Conservation (phyloP, 1,140 invertebrate genomes). For the Aradophagus sp. region DNA sequence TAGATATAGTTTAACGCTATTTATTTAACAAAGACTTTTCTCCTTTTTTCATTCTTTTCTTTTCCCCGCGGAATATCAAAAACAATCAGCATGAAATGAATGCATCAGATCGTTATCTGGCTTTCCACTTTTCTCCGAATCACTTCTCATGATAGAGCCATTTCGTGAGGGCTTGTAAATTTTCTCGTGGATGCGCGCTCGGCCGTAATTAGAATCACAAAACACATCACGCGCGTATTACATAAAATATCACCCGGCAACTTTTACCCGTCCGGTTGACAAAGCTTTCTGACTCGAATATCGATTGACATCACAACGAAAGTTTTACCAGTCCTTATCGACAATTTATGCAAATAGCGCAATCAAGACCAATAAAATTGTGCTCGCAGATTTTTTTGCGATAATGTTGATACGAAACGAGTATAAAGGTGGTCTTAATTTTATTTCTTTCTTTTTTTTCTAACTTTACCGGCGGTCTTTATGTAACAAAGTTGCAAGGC, state of each 20-base stretch:
- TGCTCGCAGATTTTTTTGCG: background rate
- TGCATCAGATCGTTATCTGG: constrained; percentile 25
- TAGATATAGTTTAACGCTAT: no score
- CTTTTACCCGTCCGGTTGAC: constrained; percentile 44
- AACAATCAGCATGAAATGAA: constrained; percentile 23
- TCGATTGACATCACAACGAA: constrained; percentile 20
- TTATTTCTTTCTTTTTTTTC: no score
- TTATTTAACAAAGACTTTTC: background rate
- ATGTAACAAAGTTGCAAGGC: no score
- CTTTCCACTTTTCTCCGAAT: constrained; percentile 42
- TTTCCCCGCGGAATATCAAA: constrained; percentile 7
- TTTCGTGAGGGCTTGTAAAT: constrained; percentile 26
- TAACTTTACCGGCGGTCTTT: no score
- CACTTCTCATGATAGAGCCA: constrained; percentile 15
- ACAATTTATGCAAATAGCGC: no score
- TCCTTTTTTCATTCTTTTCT: no score
- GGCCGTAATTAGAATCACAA: constrained; percentile 45
- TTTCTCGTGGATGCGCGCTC: constrained; percentile 26
- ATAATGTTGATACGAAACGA: constrained; percentile 12
- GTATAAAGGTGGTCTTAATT: no score
- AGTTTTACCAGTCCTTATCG: no score
- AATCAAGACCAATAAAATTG: no score
- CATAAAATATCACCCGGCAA: constrained; percentile 39
- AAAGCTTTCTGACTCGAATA: constrained; percentile 33
- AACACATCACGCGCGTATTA: constrained; percentile 45